Evolutionary conservation across 2,113 vertebrate species (phyloP), one percentile per base, ranked within the genome.

Genomic region (Sebastes schlegelii): DNA sequence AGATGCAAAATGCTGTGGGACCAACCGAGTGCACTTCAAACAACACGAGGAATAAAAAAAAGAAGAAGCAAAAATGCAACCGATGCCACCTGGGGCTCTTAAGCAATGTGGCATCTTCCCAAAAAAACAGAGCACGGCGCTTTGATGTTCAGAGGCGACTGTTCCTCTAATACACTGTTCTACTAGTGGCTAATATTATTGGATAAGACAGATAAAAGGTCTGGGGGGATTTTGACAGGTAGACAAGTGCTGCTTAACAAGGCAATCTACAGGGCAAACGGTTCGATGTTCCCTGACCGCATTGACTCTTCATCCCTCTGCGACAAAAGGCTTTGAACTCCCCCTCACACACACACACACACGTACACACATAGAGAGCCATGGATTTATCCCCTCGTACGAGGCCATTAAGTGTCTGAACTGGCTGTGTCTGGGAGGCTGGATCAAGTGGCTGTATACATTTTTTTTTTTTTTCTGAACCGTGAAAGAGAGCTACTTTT

Each of bases 201-300:
- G 82, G 79, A 82, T 60, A 19, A 78, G 86, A 87, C 86, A 72
- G 77, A 87, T 83, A 89, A 90, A 85, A 84, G 82, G 73, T 84
- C 80, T 82, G 60, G 63, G 65, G 86, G 87, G 85, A 86, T 82
- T 89, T 76, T 84, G 90, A 91, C 88, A 89, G 89, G 90, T 89
- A 85, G 88, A 90, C 86, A 88, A 92, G 90, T 79, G 86, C 70
- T 90, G 85, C 86, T 91, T 89, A 92, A 90, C 90, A 91, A 91
- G 88, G 73, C 79, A 89, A 89, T 92, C 86, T 85, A 60, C 76
- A 73, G 89, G 88, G 72, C 81, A 84, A 86, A 80, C n/a, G 48
- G 81, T 82, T 86, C 71, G 14, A 80, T 86, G 83, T 81, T 89
- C 82, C 76, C 76, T 73, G 84, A 90, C 81, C 79, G 40, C 86